Percentiles rank a stretch among this genome's conserved stretches.
These are phyloP conservation scores for Ptychadena robeensis DNA, from an alignment of 2,797 vertebrate species.

Conservation along the genomic window DNA sequence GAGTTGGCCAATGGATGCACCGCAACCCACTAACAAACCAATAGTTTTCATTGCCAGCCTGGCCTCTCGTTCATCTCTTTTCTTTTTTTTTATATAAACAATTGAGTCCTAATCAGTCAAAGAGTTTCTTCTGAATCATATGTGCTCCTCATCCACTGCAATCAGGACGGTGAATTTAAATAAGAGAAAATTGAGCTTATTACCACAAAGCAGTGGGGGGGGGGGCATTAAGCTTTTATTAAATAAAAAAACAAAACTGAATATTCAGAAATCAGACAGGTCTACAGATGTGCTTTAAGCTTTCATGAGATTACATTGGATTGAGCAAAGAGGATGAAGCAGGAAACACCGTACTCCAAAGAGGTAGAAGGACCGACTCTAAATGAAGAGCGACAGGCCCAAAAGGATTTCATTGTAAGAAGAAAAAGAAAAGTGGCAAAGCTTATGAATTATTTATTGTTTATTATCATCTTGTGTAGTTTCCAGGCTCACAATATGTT, in stretches of 20 bases:
- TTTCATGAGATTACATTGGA: neutral
- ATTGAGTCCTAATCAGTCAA: neutral
- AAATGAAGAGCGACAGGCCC: conserved; percentile 4
- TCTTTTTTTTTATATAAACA: no score
- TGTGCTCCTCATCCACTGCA: no score
- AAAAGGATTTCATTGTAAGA: neutral
- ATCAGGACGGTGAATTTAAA: no score
- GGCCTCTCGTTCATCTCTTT: no score
- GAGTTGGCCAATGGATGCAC: no score
- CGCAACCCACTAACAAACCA: no score
- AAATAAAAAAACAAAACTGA: no score
- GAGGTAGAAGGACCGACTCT: neutral
- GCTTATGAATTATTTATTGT: neutral
- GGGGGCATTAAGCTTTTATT: no score
- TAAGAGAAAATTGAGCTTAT: no score
- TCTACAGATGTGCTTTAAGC: neutral
- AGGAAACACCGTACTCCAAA: neutral
- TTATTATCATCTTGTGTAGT: neutral
- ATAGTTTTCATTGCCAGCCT: no score
- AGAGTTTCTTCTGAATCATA: neutral
- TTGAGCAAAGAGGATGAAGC: neutral
- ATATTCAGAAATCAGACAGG: no score
- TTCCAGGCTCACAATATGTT: neutral
- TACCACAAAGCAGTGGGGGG: neutral
- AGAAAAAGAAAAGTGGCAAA: no score